Evolutionary conservation across 2,888 invertebrate species (phyloP), one percentile per base, ranked within the genome.

Genomic region (Euzetes globulus): DNA sequence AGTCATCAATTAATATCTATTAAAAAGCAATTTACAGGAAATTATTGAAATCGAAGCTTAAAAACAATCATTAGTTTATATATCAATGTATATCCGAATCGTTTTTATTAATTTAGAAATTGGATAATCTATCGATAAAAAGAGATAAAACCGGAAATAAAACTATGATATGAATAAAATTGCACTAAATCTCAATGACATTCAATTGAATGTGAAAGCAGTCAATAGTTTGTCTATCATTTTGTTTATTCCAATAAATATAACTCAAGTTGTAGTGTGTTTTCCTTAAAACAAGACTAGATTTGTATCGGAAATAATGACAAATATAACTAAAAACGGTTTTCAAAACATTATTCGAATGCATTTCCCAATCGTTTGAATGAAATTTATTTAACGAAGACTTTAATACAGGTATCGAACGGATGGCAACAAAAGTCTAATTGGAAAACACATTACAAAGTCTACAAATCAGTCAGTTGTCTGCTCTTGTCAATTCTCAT

Each of bases 271-370:
- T 47, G 70, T 47, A 70, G 47, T 19, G 19, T 70, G 70, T 45
- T 70, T 70, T 70, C 47, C 41, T 25, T 68, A 47, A 70, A 63
- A 47, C 7, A 19, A 70, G 70, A 70, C 70, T 70, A 70, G 70
- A 70, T 15, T 70, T 70, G 1, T 45, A 7, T 65, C 33, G 4
- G 9, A 65, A 65, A 37, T 58, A 27, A 17, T 11, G 27, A 27
- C 4, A 29, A 58, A 29, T 13, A 17, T 15, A 29, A 55, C 2
- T 55, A 22, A 55, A 22, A 19, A 22, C 15, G 9, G 6, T 11
- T 25, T 55, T 55, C 55, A 58, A 58, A 58, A 29, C 22, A 58
- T 58, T 58, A 27, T 41, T 11, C 11, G 13, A 41, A 41, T 11
- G 7, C 41, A 41, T 41, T 41, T 41, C 41, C 41, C 41, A 13